Conservation (phyloP, 2,888 invertebrate species). For the Cryptocheilus praepositus region DNA sequence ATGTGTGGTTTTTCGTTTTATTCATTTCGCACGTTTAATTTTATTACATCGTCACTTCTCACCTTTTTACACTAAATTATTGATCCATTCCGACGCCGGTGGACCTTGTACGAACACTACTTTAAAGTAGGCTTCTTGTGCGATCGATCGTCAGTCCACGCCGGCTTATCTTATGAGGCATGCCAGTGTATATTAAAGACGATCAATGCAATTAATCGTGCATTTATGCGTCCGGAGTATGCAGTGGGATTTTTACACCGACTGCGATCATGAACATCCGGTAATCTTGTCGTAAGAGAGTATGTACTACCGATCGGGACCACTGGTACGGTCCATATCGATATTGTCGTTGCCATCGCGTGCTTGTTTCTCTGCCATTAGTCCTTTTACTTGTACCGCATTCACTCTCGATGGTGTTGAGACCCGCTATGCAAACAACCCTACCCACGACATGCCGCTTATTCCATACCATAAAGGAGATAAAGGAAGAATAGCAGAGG, state of each 20-base stretch:
- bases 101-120: background rate
- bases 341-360: slow-evolving; percentile 8
- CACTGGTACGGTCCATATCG: background rate
- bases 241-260: slow-evolving; percentile 23
- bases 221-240: slow-evolving; percentile 41
- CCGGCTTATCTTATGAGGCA: background rate
- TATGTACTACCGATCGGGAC: slow-evolving; percentile 5
- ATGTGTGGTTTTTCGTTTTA: no score
- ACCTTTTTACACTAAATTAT: no score
- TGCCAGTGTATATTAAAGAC: slow-evolving; percentile 16
- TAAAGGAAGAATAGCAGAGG: no score
- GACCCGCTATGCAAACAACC: no score
- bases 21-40: no score
- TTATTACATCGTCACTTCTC: no score
- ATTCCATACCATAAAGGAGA: no score
- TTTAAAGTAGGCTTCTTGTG: background rate
- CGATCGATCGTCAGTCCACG: slow-evolving; percentile 20
- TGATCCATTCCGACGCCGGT: no score
- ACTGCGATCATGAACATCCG: slow-evolving; percentile 45
- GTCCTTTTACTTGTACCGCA: no score
- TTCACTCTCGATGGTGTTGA: no score
- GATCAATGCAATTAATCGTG: slow-evolving; percentile 42
- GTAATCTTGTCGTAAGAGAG: slow-evolving; percentile 29
- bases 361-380: background rate
- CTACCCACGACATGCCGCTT: no score